A percentile compares a stretch with the other conserved stretches of the same genome.
Conservation (phyloP, 2,888 invertebrate genomes). For the Oscheius sp. region DNA sequence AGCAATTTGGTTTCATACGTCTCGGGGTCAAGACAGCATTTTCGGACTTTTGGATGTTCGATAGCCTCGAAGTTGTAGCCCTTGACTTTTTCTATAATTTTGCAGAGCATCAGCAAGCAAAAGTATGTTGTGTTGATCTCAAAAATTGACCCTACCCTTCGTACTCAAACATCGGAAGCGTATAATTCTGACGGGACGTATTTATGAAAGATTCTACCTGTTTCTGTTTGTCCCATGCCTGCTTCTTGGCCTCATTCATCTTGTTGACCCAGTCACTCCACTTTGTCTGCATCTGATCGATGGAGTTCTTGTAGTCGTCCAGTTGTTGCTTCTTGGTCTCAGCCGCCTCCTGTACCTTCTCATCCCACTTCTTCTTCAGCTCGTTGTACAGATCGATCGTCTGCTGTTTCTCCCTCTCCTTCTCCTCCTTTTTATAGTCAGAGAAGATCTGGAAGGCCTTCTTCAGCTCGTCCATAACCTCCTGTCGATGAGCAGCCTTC, state of each 20-base stretch:
- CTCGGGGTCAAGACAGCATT: no score
- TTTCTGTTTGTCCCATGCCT: conserved; percentile 26
- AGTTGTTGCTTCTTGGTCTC: conserved; percentile 21
- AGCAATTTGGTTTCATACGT: no score
- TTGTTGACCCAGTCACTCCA: conserved; percentile 42
- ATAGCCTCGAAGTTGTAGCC: no score
- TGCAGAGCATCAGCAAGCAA: no score
- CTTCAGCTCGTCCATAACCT: conserved; percentile 40
- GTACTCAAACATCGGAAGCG: no score
- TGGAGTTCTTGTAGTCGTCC: conserved; percentile 41
- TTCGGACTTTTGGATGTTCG: no score
- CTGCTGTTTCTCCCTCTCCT: conserved; percentile 14
- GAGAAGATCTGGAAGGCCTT: conserved; percentile 20
- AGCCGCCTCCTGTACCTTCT: conserved; percentile 7
- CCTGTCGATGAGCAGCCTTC: conserved; percentile 35
- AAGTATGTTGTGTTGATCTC: no score
- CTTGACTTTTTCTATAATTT: no score
- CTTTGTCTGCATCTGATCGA: conserved; percentile 42
- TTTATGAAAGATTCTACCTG: conserved; percentile 5
- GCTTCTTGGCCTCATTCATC: conserved; percentile 40
- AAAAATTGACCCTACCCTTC: no score
- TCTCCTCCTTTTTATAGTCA: not conserved
- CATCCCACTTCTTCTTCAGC: conserved; percentile 21
- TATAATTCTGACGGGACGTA: no score
- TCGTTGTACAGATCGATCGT: conserved; percentile 9